phyloP scores from a whole-genome alignment of 2,888 invertebrate species.

The Eurytoma californica region DNA sequence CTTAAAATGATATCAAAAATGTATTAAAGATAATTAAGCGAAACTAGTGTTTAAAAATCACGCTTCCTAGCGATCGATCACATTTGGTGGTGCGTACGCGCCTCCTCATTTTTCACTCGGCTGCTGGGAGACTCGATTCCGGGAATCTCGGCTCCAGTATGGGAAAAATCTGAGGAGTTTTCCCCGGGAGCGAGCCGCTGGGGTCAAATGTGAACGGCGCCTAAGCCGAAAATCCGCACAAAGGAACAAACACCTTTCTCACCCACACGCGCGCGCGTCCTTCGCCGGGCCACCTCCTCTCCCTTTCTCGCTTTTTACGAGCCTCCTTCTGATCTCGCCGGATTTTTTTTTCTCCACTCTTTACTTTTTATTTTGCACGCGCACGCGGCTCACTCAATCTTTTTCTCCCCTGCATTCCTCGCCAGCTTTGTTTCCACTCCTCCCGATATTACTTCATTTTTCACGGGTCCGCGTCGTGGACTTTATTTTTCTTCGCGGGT shows the following conservation, averaged over 20 bases:
- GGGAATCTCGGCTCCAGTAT: too few species aligned
- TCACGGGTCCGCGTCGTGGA: neutral
- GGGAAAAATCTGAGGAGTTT: too few species aligned
- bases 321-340: neutral
- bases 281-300: constrained; percentile 4
- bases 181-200: too few species aligned
- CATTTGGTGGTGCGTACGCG: too few species aligned
- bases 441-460: neutral
- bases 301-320: constrained; percentile 17
- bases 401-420: neutral
- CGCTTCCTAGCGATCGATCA: neutral
- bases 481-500: neutral
- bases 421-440: neutral
- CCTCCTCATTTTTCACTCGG: too few species aligned
- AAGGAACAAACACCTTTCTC: constrained; percentile 58
- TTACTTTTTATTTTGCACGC: too few species aligned
- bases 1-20: too few species aligned
- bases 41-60: too few species aligned
- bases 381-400: constrained; percentile 5
- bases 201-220: constrained; percentile 57
- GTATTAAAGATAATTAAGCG: too few species aligned
- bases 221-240: constrained; percentile 64
- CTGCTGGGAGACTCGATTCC: neutral
- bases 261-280: neutral
- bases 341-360: neutral